Evolutionary conservation across 2,797 vertebrate genomes (phyloP), one percentile per base, ranked within the genome.

Genomic region (Sebastes cheni): DNA sequence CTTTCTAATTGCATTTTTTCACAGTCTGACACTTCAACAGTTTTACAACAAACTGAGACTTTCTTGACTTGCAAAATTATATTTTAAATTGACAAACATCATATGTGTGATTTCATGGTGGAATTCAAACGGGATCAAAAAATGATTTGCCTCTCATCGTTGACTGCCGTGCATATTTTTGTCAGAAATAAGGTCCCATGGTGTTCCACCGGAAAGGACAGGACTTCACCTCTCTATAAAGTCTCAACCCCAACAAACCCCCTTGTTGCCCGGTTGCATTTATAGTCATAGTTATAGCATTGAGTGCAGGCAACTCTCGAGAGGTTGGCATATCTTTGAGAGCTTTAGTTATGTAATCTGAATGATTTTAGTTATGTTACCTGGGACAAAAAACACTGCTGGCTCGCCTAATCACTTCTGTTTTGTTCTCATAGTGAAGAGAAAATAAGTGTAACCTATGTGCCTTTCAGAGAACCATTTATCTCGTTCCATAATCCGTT

Each of bases 391-490:
- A 75, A 36, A 54, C 36, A 34, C 55, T 22, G 23, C 71, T 61
- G 59, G 71, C 22, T 50, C 56, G 67, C 67, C 20, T 46, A 25
- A 72, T 82, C 77, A 74, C 81, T 72, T 77, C 81, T 76, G 46
- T 76, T 71, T 55, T 75, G 65, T 75, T 87, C 65, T 72, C 72
- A 23, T 67, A 50, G 27, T 67, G 55, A 83, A 76, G 56, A 87
- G 59, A 75, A 86, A 79, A 72, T 59, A 70, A 76, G 61, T 42
- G 54, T 83, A 79, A 88, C 91, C 79, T 75, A 61, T 64, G 92
- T 95, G 94, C 93, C 92, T 95, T 94, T 72, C 75, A 72, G 64
- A 65, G 67, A 81, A 54, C 66, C 75, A 32, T 75, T 69, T 29
- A 27, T 86, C 66, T 72, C 22, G 60, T 78, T 81, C 56, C 69